Percentiles rank a stretch among this genome's conserved stretches.
phyloP scores from a whole-genome alignment of 2,113 vertebrate genomes.

The Carlito syrichta region DNA sequence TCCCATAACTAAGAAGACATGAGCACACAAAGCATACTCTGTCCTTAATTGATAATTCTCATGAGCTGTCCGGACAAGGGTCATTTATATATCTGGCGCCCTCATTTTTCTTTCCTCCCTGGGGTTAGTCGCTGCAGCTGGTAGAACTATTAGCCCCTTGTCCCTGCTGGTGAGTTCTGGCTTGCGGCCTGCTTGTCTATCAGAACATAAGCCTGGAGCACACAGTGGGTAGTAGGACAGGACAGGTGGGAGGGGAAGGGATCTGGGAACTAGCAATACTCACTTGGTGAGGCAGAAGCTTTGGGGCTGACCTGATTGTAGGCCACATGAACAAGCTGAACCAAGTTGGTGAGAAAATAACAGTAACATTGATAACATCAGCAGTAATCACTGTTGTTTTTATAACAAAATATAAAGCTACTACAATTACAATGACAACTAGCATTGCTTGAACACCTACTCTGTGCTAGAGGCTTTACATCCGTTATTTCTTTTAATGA shows the following conservation, averaged over 20 bases:
- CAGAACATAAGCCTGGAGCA: neutral
- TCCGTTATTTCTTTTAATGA: neutral
- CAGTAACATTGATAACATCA: neutral
- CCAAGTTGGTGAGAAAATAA: neutral
- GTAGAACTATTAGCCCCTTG: neutral
- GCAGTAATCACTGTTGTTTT: neutral
- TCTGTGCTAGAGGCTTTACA: neutral
- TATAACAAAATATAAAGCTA: too few relatives aligned
- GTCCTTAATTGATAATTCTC: conserved; percentile 56
- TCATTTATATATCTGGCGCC: conserved; percentile 44
- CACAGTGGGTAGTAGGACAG: neutral
- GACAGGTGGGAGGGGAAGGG: neutral
- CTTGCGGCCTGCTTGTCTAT: neutral
- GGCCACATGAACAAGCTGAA: neutral
- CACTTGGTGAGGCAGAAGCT: neutral
- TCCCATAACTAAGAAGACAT: conserved; percentile 42
- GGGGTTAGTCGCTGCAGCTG: conserved; percentile 33
- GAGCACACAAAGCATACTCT: neutral
- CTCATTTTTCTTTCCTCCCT: conserved; percentile 34
- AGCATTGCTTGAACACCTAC: neutral
- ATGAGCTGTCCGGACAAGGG: conserved; percentile 15
- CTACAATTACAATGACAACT: neutral
- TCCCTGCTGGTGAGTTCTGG: neutral
- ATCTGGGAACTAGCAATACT: neutral
- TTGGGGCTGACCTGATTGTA: neutral